Conservation (phyloP, 2,888 invertebrate species). For the Sminthurides aquaticus region DNA sequence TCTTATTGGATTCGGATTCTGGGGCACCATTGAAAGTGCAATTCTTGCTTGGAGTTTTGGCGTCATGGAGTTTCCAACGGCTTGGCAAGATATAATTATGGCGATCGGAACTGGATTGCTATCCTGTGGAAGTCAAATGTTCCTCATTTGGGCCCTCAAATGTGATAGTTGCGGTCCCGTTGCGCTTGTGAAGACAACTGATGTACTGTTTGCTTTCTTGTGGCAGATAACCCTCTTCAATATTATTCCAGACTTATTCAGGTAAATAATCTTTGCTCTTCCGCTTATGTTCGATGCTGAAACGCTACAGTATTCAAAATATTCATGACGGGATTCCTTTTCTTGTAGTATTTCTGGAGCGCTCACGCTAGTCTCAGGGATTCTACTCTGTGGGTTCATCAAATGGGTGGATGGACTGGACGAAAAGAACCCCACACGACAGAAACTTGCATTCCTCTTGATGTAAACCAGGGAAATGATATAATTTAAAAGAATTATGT, state of each 20-base stretch:
- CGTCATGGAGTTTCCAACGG: constrained; percentile 36
- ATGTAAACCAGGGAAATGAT: constrained; percentile 18
- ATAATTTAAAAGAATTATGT: no score
- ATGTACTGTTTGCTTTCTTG: constrained; percentile 37
- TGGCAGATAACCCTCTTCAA: constrained; percentile 36
- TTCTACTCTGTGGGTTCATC: constrained; percentile 34
- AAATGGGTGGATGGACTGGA: constrained; percentile 36
- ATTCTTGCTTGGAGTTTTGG: constrained; percentile 32
- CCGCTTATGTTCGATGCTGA: no score
- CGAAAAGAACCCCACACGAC: constrained; percentile 24
- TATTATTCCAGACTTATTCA: constrained; percentile 31
- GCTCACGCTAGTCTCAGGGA: constrained; percentile 35
- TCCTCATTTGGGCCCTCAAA: constrained; percentile 40
- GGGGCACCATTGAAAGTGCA: constrained; percentile 36
- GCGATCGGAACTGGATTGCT: constrained; percentile 32
- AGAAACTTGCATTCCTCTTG: constrained; percentile 31
- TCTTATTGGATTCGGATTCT: constrained; percentile 36
- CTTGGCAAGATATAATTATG: constrained; percentile 30
- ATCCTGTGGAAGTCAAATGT: constrained; percentile 37
- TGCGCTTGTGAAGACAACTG: constrained; percentile 36
- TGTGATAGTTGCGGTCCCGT: constrained; percentile 38
- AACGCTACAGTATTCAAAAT: neutral
- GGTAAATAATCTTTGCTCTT: constrained; percentile 28
- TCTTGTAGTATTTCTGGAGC: constrained; percentile 32
- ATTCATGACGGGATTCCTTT: neutral